Evolutionary conservation across 2,113 vertebrate species (phyloP).

Genomic region (Dromiciops gliroides): DNA sequence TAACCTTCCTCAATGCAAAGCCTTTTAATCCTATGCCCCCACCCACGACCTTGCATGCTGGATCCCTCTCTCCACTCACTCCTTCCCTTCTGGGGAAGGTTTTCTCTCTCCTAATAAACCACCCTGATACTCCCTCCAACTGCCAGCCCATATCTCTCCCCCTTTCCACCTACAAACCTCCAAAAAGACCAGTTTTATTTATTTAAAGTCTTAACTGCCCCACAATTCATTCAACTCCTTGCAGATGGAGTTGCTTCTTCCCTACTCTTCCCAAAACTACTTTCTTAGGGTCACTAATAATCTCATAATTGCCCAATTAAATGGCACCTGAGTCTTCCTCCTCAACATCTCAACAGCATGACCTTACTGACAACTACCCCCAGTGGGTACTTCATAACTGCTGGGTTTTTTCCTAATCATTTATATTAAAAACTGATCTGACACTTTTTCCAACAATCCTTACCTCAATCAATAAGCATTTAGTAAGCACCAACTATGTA

Average conservation of each 20-base stretch:
- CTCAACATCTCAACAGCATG: neutral
- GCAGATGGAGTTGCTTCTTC: neutral
- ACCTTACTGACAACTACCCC: neutral
- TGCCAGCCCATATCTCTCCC: neutral
- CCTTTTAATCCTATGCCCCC: neutral
- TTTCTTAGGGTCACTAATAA: neutral
- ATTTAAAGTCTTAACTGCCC: neutral
- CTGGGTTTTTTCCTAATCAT: too few species aligned
- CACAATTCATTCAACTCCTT: neutral
- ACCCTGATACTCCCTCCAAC: neutral
- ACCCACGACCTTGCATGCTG: neutral
- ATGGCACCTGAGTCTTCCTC: neutral
- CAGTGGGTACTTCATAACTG: neutral
- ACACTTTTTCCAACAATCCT: neutral
- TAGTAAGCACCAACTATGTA: too few species aligned
- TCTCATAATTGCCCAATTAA: neutral
- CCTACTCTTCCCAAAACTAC: neutral
- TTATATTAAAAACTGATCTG: neutral
- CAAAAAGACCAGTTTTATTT: neutral
- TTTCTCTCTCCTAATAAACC: neutral
- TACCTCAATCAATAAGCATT: neutral
- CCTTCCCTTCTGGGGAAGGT: neutral
- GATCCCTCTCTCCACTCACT: neutral
- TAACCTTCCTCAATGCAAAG: neutral
- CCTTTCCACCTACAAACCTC: neutral